These are phyloP conservation scores for Macrosteles quadrilineatus DNA, from an alignment of 1,140 invertebrate genomes.

Conservation along the genomic window DNA sequence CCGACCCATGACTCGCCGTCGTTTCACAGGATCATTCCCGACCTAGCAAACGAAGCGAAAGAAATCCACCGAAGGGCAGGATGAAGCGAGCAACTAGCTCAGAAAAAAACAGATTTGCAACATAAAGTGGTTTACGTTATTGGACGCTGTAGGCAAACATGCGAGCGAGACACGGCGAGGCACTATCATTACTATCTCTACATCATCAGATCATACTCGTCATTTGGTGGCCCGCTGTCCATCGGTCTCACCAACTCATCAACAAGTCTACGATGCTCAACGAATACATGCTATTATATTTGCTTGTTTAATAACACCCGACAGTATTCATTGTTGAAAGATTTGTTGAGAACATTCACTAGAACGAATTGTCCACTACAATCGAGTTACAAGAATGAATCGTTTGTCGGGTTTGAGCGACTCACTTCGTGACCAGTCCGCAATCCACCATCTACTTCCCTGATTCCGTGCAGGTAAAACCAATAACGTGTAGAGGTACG, in stretches of 20 bases:
- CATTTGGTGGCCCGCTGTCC: too few relatives aligned
- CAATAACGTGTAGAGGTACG: constrained; percentile 15
- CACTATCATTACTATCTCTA: constrained; percentile 15
- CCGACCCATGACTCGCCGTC: too few relatives aligned
- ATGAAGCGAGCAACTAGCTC: neutral
- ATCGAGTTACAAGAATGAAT: too few relatives aligned
- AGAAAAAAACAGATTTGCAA: constrained; percentile 11
- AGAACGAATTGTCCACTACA: too few relatives aligned
- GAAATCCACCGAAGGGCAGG: neutral
- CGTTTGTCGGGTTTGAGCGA: too few relatives aligned
- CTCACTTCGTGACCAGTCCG: constrained; percentile 1
- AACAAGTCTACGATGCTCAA: too few relatives aligned
- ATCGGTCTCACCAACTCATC: too few relatives aligned
- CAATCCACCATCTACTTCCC: neutral
- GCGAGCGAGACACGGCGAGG: neutral
- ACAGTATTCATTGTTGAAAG: too few relatives aligned
- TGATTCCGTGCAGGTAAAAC: constrained; percentile 21
- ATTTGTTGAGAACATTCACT: too few relatives aligned
- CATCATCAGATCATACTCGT: too few relatives aligned
- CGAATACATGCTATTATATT: too few relatives aligned
- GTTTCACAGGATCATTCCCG: neutral
- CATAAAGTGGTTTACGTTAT: constrained; percentile 11
- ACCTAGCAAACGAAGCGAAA: neutral
- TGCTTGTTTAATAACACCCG: too few relatives aligned
- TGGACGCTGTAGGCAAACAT: constrained; percentile 8